Base-by-base conservation (phyloP, 2,113 vertebrate species). In the Scartelaos histophorus region DNA sequence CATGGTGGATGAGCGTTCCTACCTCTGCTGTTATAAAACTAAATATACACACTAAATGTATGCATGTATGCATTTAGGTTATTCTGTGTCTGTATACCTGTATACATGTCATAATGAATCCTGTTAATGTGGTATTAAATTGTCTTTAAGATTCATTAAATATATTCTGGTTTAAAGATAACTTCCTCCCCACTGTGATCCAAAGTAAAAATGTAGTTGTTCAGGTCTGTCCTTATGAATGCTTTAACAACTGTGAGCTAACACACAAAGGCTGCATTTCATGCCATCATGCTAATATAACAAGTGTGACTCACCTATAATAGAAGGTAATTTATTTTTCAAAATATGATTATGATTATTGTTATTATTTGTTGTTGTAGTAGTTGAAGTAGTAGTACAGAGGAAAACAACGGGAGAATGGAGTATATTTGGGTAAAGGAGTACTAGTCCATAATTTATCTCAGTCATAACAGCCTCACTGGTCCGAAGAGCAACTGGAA, bases 391-490 rank as follows among this genome's bases (percentile, higher is more conserved):
- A 54, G 51, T 54, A 21, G 78, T 75, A 67, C 51, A 70, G 64
- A 71, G 67, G 78, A 80, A 82, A 79, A 66, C 70, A 68, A 66
- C 54, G 70, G 65, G 73, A 73, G 66, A 29, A 58, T 16, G 51
- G 29, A 61, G 6, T 70, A 61, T 81, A 81, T 56, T n/a, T 47
- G 43, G 51, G 4, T 69, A 61, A 82, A 82, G 64, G 80, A 83
- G 73, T 57, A 53, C 71, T 86, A 61, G 74, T 93, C 71, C 83
- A 92, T 92, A 90, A 92, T 91, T 92, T 70, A 92, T 92, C 82
- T 86, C 56, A 76, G 65, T 82, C 73, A 87, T 88, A 88, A 91
- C 82, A 85, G 85, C 84, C 79, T 84, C 80, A 84, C 78, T 75
- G 82, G 85, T 81, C 87, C 53, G 71, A 90, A 83, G 82, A 85